Base-by-base conservation (phyloP, 2,113 vertebrate genomes). In the Apteryx mantelli region DNA sequence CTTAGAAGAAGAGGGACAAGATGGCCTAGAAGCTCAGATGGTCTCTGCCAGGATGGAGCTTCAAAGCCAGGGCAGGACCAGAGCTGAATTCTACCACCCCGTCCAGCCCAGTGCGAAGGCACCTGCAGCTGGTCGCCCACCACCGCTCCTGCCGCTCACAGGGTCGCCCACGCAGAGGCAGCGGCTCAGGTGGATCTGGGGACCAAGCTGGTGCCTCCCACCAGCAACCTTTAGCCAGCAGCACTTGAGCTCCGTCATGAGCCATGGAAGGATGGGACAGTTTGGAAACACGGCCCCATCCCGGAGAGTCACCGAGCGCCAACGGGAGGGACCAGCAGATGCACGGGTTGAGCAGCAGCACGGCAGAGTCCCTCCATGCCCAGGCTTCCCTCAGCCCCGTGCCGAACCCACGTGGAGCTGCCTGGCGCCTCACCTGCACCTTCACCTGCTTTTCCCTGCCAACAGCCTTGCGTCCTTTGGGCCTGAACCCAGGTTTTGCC, bases 181-280 rank as follows among this genome's bases (percentile, higher is more conserved):
- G 5, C 11, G 36, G 10, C 19, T 61, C 3, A 0, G 18, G 14
- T 2, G 4, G 40, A 3, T 24, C 69, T 44, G 32, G 2, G 60
- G 81, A n/a, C 30, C 77, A 42, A 2, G 25, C 0, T 0, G 7
- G 71, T 16, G 13, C 13, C 32, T n/a, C 66, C 8, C 2, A 0
- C 13, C 73, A 34, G 34, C 2, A 0, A 26, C 46, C 7, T 85
- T 82, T 93, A 13, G 7, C 40, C 70, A 18, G 11, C 2, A 1
- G 18, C 5, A 7, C 3, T 52, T 0, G 0, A 13, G 73, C 44
- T 63, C 30, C 12, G 52, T 69, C 58, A 46, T 0, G 3, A 70
- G 48, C 46, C 74, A 52, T 44, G 71, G 50, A 17, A 89, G 17
- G 16, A 25, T 65, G 55, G 19, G 10, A 8, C 7, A 3, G 11